These are phyloP conservation scores for Amphiprion clarkii DNA, from an alignment of 2,797 vertebrate genomes.

Conservation along the genomic window DNA sequence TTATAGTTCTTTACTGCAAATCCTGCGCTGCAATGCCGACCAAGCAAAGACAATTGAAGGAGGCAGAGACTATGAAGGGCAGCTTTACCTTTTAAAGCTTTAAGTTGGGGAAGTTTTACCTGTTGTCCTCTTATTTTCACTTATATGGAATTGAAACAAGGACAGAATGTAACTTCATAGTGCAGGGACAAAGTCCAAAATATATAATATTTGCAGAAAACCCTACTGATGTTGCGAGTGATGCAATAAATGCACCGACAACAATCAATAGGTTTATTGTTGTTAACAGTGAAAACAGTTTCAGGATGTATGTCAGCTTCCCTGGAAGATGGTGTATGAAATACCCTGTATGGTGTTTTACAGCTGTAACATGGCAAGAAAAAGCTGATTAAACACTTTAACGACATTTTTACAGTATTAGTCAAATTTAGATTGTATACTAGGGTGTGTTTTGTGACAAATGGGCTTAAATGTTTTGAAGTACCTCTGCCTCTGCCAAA, in stretches of 20 bases:
- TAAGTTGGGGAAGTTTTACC: conserved; percentile 11
- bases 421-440: not conserved
- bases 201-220: too few relatives aligned
- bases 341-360: not conserved
- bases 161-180: too few relatives aligned
- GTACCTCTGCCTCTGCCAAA: not conserved
- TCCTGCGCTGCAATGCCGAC: conserved; percentile 37
- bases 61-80: conserved; percentile 31
- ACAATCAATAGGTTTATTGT: too few relatives aligned
- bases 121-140: conserved; percentile 8
- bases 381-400: not conserved
- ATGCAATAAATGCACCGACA: too few relatives aligned
- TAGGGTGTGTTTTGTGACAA: too few relatives aligned
- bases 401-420: not conserved
- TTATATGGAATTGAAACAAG: not conserved
- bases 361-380: not conserved
- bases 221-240: too few relatives aligned
- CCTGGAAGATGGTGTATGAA: too few relatives aligned
- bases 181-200: too few relatives aligned
- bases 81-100: conserved; percentile 25
- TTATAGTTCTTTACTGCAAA: conserved; percentile 30
- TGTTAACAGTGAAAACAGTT: too few relatives aligned
- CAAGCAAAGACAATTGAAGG: conserved; percentile 41
- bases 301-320: too few relatives aligned
- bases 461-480: not conserved